phyloP scores from a whole-genome alignment of 2,113 vertebrate species.

The Ginglymostoma cirratum region DNA sequence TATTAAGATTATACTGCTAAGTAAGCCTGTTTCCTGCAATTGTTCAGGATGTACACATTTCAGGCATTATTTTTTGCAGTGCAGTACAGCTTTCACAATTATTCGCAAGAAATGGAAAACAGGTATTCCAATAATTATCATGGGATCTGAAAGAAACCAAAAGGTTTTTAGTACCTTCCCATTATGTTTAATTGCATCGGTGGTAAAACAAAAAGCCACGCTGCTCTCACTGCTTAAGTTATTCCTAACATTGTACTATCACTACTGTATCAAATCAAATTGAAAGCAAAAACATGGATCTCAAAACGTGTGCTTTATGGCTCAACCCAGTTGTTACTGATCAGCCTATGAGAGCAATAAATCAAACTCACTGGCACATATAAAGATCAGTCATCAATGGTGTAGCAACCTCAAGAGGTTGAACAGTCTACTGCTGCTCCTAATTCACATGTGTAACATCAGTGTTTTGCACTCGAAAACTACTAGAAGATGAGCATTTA shows the following conservation, averaged over 20 bases:
- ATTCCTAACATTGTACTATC: not conserved
- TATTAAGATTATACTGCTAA: not conserved
- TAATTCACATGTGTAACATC: not conserved
- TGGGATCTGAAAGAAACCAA: not conserved
- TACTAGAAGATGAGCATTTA: not conserved
- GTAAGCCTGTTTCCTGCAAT: not conserved
- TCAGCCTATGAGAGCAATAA: not conserved
- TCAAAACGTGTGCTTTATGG: not conserved
- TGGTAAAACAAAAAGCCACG: not conserved
- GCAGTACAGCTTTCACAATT: not conserved
- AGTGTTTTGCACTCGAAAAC: not conserved
- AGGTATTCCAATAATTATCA: not conserved
- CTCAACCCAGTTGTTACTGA: not conserved
- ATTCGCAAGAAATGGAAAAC: not conserved
- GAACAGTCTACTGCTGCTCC: no score
- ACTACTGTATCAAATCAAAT: not conserved
- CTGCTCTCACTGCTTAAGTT: not conserved
- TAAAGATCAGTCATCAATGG: no score
- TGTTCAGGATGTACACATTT: not conserved
- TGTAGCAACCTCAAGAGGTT: no score
- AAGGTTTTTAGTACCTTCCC: not conserved
- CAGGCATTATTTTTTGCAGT: not conserved
- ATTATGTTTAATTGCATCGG: not conserved
- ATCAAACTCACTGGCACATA: not conserved
- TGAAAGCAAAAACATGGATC: not conserved